Percentiles rank a stretch among this genome's conserved stretches.
Conservation (phyloP, 2,888 invertebrate genomes). For the Amphimallon solstitiale region DNA sequence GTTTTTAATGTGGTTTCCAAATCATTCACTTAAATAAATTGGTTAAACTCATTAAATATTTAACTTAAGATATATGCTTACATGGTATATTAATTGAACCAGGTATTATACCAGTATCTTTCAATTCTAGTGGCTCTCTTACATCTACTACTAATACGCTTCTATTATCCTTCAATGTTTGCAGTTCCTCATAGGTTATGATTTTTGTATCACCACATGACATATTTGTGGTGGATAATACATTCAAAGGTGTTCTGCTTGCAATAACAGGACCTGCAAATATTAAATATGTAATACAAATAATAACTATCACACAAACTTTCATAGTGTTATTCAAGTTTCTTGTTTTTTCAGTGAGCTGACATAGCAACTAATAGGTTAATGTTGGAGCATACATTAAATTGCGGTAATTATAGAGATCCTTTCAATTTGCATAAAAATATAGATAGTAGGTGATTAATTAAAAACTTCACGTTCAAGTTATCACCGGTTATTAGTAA, state of each 20-base stretch:
- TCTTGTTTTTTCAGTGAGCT: constrained; percentile 19
- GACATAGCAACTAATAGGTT: constrained; percentile 34
- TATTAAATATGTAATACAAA: background rate
- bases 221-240: constrained; percentile 29
- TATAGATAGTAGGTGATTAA: background rate
- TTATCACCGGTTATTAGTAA: background rate
- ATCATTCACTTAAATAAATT: constrained; percentile 38
- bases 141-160: constrained; percentile 77
- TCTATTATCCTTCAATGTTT: constrained; percentile 62
- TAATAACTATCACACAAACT: background rate
- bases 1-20: constrained; percentile 41
- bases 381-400: background rate
- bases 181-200: constrained; percentile 59
- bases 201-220: constrained; percentile 35
- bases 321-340: constrained; percentile 23
- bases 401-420: background rate
- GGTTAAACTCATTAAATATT: background rate
- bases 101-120: constrained; percentile 76
- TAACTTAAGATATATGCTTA: constrained; percentile 23
- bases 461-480: constrained; percentile 5
- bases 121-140: constrained; percentile 77
- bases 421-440: background rate
- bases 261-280: constrained; percentile 16
- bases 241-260: background rate
- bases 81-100: constrained; percentile 51